A percentile compares a stretch with the other conserved stretches of the same genome.
phyloP scores from a whole-genome alignment of 1,140 invertebrate genomes.

The Drosophila rhopaloa region DNA sequence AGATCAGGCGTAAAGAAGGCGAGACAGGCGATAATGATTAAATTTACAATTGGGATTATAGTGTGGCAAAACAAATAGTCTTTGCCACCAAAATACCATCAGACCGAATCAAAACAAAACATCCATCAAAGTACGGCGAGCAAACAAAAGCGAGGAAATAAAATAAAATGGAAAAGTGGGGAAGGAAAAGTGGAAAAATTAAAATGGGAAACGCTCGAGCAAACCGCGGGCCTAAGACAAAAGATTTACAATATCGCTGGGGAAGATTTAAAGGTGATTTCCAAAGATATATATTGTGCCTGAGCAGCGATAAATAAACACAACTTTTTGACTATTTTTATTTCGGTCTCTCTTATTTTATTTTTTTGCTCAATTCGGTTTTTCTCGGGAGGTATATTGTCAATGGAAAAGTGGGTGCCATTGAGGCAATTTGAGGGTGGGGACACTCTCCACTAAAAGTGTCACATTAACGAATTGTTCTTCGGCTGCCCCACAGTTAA shows the following conservation, averaged over 20 bases:
- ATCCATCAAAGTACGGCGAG: constrained; percentile 62
- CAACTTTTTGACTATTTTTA: constrained; percentile 64
- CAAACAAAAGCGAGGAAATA: constrained; percentile 42
- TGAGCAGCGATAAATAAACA: constrained; percentile 82
- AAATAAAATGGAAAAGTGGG: constrained; percentile 15
- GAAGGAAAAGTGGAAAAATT: constrained; percentile 24
- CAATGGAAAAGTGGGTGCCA: constrained; percentile 3
- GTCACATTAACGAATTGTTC: constrained; percentile 81
- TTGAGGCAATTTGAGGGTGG: background rate
- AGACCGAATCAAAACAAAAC: constrained; percentile 80
- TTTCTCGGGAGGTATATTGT: constrained; percentile 5
- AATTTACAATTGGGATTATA: constrained; percentile 46
- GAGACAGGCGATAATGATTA: constrained; percentile 31
- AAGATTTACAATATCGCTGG: constrained; percentile 84
- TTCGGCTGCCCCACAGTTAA: constrained; percentile 41
- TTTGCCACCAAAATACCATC: constrained; percentile 69
- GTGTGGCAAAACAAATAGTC: constrained; percentile 32
- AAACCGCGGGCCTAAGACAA: constrained; percentile 73
- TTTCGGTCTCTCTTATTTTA: constrained; percentile 35
- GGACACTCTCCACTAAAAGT: constrained; percentile 66
- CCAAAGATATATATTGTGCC: constrained; percentile 83
- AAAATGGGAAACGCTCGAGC: constrained; percentile 44
- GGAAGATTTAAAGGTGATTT: constrained; percentile 83
- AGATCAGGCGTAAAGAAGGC: constrained; percentile 3
- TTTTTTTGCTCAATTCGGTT: constrained; percentile 66